Base-by-base conservation (phyloP, 37 sponge, comb jelly and placozoan genomes). In the Aphrocallistes beatrix region DNA sequence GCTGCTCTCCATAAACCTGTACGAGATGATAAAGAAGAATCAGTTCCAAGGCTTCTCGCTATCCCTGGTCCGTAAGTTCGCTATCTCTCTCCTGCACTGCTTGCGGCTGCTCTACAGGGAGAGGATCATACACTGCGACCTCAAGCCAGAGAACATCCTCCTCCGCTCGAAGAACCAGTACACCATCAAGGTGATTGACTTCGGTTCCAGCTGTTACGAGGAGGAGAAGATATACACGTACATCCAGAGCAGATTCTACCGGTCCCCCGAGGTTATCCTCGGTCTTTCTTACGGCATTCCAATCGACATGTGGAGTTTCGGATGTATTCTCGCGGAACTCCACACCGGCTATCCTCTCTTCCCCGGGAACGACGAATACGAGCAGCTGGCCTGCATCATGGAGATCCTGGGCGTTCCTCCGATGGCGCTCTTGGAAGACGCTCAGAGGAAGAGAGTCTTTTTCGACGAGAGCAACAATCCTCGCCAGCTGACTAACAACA, bases 1-100 rank as follows among this genome's bases (percentile, higher is more conserved):
- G 83, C 90, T 98, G 36, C 95, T 98, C 81, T 91, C 90, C 84
- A 98, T 98, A 88, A 98, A 98, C 85, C 84, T 98, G 50, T 98
- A 98, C 83, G 99, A 98, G 85, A 88, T 98, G 69, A 95, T 98
- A 86, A 98, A 98, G 91, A 98, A 95, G 87, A 98, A 98, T 91
- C 95, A 95, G 83, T 98, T 95, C 86, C 99, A 98, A 82, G 99
- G 99, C 0, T 98, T 98, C 90, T 95, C 91, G 81, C 81, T 95
- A 81, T 90, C 93, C 1, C 89, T 98, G 21, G 99, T 98, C 32
- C 81, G 95, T n/a, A 98, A 98, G 85, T 94, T 98, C 90, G 99
- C 94, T 21, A 94, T 93, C 89, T 94, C 99, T 38, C 89, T 98
- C 69, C 92, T 98, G 1, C 91, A 93, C 87, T 98, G 99, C 82